These are phyloP conservation scores for Myotis brandtii DNA, from an alignment of 2,113 vertebrate species.

Conservation along the genomic window DNA sequence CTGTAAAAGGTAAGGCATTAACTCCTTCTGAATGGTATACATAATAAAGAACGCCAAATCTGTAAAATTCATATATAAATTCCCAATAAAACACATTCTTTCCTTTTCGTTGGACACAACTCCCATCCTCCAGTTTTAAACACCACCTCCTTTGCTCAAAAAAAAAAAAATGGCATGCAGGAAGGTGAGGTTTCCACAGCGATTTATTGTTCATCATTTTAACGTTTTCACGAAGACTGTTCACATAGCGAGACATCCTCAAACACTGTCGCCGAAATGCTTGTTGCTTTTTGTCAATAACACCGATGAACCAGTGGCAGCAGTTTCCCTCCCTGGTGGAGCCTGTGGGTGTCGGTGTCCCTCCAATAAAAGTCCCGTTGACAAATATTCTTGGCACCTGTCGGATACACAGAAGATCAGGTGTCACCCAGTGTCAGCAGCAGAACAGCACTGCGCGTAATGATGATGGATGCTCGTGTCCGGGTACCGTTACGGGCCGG, in stretches of 20 bases:
- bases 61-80: too few relatives aligned
- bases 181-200: neutral
- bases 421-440: neutral
- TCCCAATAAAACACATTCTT: neutral
- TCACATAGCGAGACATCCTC: too few relatives aligned
- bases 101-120: neutral
- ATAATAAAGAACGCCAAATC: neutral
- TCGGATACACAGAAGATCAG: neutral
- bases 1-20: neutral
- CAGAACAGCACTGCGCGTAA: neutral
- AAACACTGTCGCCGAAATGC: too few relatives aligned
- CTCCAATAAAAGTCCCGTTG: conserved; percentile 95
- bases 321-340: too few relatives aligned
- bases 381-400: conserved; percentile 94
- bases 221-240: neutral
- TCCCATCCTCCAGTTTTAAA: neutral
- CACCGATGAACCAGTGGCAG: too few relatives aligned
- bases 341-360: conserved; percentile 56
- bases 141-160: neutral
- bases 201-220: conserved; percentile 73
- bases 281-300: too few relatives aligned
- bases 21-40: neutral
- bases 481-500: neutral
- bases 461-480: neutral
- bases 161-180: conserved; percentile 23